phyloP scores from a whole-genome alignment of 2,888 invertebrate genomes.

The Chironomus tentans region DNA sequence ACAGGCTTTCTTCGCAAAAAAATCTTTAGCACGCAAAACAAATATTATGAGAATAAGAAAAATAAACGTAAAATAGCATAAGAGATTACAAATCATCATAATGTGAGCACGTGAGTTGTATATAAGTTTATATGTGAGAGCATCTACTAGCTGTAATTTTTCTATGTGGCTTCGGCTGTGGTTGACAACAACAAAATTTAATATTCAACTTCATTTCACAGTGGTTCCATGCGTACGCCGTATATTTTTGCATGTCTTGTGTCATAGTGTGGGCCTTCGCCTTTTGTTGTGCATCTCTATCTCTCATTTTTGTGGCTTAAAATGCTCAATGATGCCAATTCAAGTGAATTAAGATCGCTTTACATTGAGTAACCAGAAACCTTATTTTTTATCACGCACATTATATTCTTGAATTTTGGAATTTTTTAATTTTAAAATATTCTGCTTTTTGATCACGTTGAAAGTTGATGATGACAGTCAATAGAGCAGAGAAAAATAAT shows the following conservation, averaged over 20 bases:
- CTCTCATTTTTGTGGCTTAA: not conserved
- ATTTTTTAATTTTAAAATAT: too few species aligned
- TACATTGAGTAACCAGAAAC: not conserved
- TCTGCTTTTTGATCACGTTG: too few species aligned
- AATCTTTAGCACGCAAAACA: not conserved
- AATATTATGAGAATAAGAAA: not conserved
- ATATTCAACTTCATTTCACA: not conserved
- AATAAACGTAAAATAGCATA: not conserved
- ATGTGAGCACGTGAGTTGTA: not conserved
- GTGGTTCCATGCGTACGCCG: not conserved
- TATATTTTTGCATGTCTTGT: not conserved
- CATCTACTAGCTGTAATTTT: not conserved
- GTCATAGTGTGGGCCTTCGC: too few species aligned
- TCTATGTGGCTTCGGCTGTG: not conserved
- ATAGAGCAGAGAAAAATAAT: too few species aligned
- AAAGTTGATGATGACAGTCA: too few species aligned
- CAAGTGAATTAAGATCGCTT: not conserved
- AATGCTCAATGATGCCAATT: constrained; percentile 10
- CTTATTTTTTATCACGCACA: not conserved
- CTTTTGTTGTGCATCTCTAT: too few species aligned
- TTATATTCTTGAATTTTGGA: not conserved
- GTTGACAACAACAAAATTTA: not conserved
- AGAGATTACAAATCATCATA: constrained; percentile 12
- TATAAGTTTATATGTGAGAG: not conserved
- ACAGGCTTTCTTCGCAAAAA: not conserved